These are phyloP conservation scores for Delphinapterus leucas DNA, from an alignment of 2,113 vertebrate species.

Conservation along the genomic window DNA sequence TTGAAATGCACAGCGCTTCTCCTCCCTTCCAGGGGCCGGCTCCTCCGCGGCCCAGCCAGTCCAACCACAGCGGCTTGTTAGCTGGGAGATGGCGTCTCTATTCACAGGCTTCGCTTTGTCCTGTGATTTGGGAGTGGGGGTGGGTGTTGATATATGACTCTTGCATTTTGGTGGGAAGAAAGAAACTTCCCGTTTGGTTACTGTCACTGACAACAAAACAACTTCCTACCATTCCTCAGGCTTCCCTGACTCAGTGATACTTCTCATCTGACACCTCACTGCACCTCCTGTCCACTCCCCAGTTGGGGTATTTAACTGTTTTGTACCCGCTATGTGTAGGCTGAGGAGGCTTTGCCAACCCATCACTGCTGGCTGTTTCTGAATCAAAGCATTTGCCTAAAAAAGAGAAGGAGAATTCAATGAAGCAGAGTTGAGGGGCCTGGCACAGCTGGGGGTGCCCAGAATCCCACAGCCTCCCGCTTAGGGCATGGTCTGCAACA, in stretches of 20 bases:
- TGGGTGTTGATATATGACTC: not conserved
- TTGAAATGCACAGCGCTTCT: not conserved
- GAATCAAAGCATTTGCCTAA: not conserved
- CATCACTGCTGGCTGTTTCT: not conserved
- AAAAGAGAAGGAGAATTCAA: not conserved
- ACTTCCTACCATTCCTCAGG: not conserved
- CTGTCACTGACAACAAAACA: not conserved
- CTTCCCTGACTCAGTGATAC: not conserved
- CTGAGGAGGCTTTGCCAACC: not conserved
- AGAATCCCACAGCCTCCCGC: not conserved
- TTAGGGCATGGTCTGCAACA: not conserved
- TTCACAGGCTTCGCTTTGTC: not conserved
- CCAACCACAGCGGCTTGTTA: not conserved
- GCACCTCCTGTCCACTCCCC: not conserved
- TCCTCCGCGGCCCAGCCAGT: fast-evolving
- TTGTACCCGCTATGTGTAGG: not conserved
- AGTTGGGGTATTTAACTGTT: not conserved
- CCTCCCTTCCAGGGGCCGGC: fast-evolving
- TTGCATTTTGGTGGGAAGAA: not conserved
- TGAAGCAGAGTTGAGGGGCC: not conserved
- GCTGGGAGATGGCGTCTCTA: not conserved
- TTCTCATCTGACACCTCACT: not conserved
- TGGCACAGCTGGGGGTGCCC: not conserved
- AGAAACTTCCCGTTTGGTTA: not conserved
- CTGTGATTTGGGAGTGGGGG: not conserved